These are phyloP conservation scores for Dolichoris vasculosae DNA, from an alignment of 1,140 invertebrate genomes.

Conservation along the genomic window DNA sequence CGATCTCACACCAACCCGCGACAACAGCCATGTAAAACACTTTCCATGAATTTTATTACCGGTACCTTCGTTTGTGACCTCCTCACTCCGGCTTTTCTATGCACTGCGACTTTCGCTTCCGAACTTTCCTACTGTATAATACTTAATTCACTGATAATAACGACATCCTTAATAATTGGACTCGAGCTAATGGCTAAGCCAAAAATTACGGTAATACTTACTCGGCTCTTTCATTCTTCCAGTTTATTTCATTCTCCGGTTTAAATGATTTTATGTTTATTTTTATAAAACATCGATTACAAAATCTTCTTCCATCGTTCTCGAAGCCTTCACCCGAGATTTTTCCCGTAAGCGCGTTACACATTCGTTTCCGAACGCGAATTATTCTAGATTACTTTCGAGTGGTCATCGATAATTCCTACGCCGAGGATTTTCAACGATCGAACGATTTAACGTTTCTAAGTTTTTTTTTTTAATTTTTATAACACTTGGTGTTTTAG, in stretches of 20 bases:
- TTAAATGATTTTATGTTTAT: background rate
- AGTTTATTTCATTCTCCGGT: no score
- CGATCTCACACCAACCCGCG: constrained; percentile 10
- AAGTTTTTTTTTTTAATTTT: no score
- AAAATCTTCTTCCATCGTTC: no score
- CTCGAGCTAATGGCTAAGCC: background rate
- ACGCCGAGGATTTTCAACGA: no score
- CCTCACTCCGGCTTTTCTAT: background rate
- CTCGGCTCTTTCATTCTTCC: no score
- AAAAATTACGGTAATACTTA: background rate
- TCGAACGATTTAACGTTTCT: no score
- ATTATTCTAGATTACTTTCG: no score
- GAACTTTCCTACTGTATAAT: constrained; percentile 4
- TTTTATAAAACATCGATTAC: background rate
- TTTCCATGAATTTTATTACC: constrained; percentile 72
- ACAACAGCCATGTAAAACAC: constrained; percentile 69
- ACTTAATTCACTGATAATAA: constrained; percentile 20
- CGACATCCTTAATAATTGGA: background rate
- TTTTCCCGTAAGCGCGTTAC: no score
- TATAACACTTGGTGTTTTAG: no score
- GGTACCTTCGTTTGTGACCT: constrained; percentile 14
- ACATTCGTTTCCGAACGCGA: no score
- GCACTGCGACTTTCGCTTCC: background rate
- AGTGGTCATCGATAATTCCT: no score
- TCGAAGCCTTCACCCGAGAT: no score